phyloP scores from a whole-genome alignment of 2,888 invertebrate species.

The Heliconius cydno region DNA sequence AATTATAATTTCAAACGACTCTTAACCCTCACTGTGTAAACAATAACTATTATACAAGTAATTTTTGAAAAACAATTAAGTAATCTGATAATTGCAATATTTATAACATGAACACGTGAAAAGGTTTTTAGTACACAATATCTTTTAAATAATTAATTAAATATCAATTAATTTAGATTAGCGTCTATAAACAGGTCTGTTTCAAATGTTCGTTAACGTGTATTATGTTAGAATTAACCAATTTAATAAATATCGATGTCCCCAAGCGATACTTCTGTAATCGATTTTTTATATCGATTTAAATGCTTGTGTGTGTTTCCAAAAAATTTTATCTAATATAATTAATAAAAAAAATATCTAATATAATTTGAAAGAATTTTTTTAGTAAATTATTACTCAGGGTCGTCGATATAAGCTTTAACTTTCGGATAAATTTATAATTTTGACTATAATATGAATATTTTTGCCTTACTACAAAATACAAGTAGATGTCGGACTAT shows the following conservation, averaged over 20 bases:
- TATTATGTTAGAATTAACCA: conserved; percentile 21
- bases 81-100: conserved; percentile 59
- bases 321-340: neutral
- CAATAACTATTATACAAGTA: conserved; percentile 56
- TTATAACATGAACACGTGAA: conserved; percentile 70
- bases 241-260: conserved; percentile 4
- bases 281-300: neutral
- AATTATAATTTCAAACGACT: conserved; percentile 1
- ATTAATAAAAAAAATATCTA: neutral
- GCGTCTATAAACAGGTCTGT: conserved; percentile 37
- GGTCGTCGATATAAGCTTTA: neutral
- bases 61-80: conserved; percentile 46
- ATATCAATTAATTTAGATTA: conserved; percentile 42
- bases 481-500: conserved; percentile 11
- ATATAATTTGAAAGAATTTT: neutral
- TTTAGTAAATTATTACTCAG: neutral
- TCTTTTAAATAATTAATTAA: conserved; percentile 44
- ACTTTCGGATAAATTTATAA: conserved; percentile 5
- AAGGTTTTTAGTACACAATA: conserved; percentile 59
- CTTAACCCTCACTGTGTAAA: conserved; percentile 59
- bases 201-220: conserved; percentile 37
- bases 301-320: neutral
- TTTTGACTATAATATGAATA: conserved; percentile 22
- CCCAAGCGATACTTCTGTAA: neutral
- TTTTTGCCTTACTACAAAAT: conserved; percentile 15